phyloP scores from a whole-genome alignment of 1,140 invertebrate genomes.

The Globodera ellingtonae region DNA sequence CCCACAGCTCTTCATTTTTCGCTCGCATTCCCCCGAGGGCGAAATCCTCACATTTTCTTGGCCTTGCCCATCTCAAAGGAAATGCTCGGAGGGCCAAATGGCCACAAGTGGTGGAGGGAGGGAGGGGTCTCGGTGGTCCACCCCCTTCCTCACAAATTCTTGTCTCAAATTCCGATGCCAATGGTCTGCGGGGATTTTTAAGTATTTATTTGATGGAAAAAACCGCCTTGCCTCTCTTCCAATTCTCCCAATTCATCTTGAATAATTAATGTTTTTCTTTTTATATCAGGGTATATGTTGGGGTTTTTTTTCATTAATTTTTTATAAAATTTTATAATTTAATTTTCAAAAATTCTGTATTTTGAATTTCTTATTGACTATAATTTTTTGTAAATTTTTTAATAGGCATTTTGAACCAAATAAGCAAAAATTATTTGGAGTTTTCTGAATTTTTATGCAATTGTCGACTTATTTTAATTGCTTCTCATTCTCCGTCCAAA shows the following conservation, averaged over 20 bases:
- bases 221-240: background rate
- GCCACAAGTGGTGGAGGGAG: background rate
- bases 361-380: no score
- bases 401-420: no score
- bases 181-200: background rate
- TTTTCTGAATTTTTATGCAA: background rate
- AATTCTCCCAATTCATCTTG: background rate
- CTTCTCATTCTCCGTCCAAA: background rate
- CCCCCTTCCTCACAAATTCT: background rate
- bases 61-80: conserved; percentile 2
- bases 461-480: background rate
- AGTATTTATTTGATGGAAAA: background rate
- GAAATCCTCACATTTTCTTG: background rate
- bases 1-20: conserved; percentile 15
- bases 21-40: conserved; percentile 3
- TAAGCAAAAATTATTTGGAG: no score
- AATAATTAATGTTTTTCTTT: no score
- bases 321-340: no score
- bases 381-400: no score
- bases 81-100: conserved; percentile 4
- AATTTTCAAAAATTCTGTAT: no score
- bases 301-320: no score
- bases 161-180: conserved; percentile 1
- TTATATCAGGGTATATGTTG: no score
- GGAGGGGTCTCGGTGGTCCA: no score